phyloP scores from a whole-genome alignment of 2,113 vertebrate species.

The Dicrurus megarhynchus region DNA sequence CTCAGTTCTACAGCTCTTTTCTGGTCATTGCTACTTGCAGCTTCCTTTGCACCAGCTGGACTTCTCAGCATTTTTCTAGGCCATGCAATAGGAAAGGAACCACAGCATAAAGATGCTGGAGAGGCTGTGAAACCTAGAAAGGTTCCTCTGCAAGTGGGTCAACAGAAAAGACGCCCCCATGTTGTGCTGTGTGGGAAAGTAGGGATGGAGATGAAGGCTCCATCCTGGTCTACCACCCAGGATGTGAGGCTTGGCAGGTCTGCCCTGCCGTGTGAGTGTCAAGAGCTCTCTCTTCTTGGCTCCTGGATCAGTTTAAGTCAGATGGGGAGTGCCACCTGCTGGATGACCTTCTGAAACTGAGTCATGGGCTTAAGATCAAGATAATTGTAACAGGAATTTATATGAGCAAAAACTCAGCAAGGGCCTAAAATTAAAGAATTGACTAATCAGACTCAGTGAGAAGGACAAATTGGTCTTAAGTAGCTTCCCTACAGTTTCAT shows the following conservation, averaged over 20 bases:
- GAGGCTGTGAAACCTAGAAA: neutral
- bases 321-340: conserved; percentile 42
- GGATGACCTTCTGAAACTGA: conserved; percentile 24
- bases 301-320: neutral
- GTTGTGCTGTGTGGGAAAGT: neutral
- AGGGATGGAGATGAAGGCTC: neutral
- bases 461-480: neutral
- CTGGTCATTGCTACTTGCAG: neutral
- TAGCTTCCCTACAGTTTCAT: neutral
- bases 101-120: neutral
- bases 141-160: neutral
- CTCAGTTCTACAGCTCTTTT: neutral
- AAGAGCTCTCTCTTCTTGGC: neutral
- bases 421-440: neutral
- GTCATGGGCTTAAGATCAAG: neutral
- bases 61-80: neutral
- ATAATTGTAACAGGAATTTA: neutral
- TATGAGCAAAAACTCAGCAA: neutral
- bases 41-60: neutral
- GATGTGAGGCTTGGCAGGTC: neutral
- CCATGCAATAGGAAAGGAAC: neutral
- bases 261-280: neutral
- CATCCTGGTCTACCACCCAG: neutral
- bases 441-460: neutral
- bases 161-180: rapidly evolving